A percentile compares a stretch with the other conserved stretches of the same genome.
These are phyloP conservation scores for Adelosebastes latens DNA, from an alignment of 2,797 vertebrate species.

Conservation along the genomic window DNA sequence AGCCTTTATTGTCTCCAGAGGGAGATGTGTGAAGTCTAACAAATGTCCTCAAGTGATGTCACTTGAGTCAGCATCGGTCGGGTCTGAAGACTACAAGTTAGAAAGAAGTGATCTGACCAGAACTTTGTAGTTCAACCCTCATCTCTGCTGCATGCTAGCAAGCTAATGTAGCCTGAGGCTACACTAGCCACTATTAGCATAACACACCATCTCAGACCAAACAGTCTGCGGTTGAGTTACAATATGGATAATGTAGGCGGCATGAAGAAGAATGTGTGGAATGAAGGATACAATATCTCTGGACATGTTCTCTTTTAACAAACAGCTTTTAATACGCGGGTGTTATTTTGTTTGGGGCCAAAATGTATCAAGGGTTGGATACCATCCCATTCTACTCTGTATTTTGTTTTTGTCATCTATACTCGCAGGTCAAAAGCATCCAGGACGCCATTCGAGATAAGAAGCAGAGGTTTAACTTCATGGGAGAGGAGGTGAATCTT, in stretches of 20 bases:
- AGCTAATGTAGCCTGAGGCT: not conserved
- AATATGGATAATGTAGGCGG: not conserved
- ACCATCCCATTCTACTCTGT: not conserved
- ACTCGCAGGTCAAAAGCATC: slow-evolving; percentile 92
- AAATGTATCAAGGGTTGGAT: not conserved
- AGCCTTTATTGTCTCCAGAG: too few relatives aligned
- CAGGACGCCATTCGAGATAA: slow-evolving; percentile 95
- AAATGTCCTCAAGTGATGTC: too few relatives aligned
- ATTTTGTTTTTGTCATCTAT: not conserved
- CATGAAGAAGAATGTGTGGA: not conserved
- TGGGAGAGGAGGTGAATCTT: slow-evolving; percentile 93
- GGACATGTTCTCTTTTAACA: not conserved
- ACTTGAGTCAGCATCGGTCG: too few relatives aligned
- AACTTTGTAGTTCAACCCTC: not conserved
- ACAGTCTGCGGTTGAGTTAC: not conserved
- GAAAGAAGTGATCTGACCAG: not conserved
- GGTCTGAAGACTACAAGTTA: not conserved
- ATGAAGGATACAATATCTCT: not conserved
- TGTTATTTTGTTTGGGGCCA: not conserved
- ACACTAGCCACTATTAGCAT: not conserved
- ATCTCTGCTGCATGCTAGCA: not conserved
- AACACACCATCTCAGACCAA: not conserved
- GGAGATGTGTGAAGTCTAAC: too few relatives aligned
- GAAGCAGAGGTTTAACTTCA: slow-evolving; percentile 92
- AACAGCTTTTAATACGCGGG: not conserved